Base-by-base conservation (phyloP, 2,797 vertebrate genomes). In the Megaceryle alcyon region DNA sequence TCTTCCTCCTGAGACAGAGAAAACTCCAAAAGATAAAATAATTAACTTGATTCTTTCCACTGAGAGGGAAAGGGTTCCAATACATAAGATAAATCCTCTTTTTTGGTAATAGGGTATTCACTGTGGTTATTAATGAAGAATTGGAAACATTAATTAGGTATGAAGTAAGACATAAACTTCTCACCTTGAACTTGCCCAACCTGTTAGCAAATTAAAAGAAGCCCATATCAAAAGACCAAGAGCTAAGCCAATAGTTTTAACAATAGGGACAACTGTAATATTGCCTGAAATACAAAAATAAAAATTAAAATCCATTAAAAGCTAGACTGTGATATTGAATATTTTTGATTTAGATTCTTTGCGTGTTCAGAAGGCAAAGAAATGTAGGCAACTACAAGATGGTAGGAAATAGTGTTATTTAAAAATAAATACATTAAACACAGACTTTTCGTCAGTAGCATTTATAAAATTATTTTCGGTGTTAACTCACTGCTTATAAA, bases 121-220 rank as follows among this genome's bases (percentile, higher is more conserved):
- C 6, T 57, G 25, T 8, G 23, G 26, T 33, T 63, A 66, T 31
- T 59, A 92, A 79, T 83, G 53, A 72, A 81, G 39, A 82, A 43
- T 9, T 57, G 18, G 29, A 12, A 77, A 63, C 5, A 39, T 35
- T 61, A 48, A 48, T 41, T 53, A 41, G 6, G 4, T 17, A 82
- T 35, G 7, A 70, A 11, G 82, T 80, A 39, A 70, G 26, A 86
- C 23, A 86, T 49, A 46, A 66, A 39, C 39, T 28, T 25, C 66
- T 98, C 97, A 99, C 99, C 98, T 98, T 97, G 99, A 99, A 97
- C 98, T 99, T 78, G 99, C 98, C 99, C 99, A 99, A 72, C 98
- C 99, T 88, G 98, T 99, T 86, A 99, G 72, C 91, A 99, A 92
- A 90, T 98, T 98, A 59, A 98, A 98, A 72, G 99, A 99, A 81